Evolutionary conservation across 2,797 vertebrate genomes (phyloP).

Genomic region (Siniperca undulata): DNA sequence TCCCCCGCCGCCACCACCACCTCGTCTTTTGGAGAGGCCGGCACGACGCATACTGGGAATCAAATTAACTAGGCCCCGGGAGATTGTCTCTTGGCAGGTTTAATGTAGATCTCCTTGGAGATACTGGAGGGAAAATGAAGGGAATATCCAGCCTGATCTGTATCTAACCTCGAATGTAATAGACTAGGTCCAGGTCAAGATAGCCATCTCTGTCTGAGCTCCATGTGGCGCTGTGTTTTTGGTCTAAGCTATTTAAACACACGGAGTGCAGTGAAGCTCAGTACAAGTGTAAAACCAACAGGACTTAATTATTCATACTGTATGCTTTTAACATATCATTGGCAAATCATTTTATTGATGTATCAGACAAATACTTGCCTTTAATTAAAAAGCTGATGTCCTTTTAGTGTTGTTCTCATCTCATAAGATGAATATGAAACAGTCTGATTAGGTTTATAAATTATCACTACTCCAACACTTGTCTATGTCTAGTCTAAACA

Average conservation of each 20-base stretch:
- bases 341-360: not conserved
- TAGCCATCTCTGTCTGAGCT: constrained; percentile 63
- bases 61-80: constrained; percentile 61
- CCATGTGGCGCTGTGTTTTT: constrained; percentile 9
- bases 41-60: constrained; percentile 57
- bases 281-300: not conserved
- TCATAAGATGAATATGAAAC: not conserved
- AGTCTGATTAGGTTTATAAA: not conserved
- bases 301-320: not conserved
- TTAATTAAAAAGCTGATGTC: not conserved
- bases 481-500: not conserved
- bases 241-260: constrained; percentile 25
- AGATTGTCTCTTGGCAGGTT: constrained; percentile 66
- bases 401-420: not conserved
- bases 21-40: constrained; percentile 45
- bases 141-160: constrained; percentile 69
- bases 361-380: not conserved
- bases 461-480: not conserved
- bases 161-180: constrained; percentile 77
- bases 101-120: constrained; percentile 74
- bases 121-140: constrained; percentile 72
- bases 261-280: constrained; percentile 8
- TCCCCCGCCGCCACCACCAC: constrained; percentile 5
- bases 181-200: constrained; percentile 73
- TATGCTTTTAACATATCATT: not conserved